A percentile compares a stretch with the other conserved stretches of the same genome.
These are phyloP conservation scores for Octopus bimaculoides DNA, from an alignment of 1,140 invertebrate species.

Conservation along the genomic window DNA sequence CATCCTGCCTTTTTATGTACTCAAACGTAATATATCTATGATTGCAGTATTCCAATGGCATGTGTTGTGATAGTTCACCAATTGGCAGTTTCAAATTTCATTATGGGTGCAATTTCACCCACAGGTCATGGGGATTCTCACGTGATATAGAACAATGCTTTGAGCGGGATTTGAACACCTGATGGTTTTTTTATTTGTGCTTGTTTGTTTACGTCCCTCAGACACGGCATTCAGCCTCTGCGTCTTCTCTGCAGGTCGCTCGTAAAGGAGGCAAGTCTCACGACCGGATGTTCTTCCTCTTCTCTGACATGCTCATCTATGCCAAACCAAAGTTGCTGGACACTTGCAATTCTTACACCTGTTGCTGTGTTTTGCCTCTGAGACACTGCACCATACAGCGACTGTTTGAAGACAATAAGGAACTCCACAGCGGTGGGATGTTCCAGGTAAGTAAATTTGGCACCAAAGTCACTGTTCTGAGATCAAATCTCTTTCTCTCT, in stretches of 20 bases:
- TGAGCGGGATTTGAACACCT: too few relatives aligned
- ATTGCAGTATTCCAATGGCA: too few relatives aligned
- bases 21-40: too few relatives aligned
- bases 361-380: conserved; percentile 55
- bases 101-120: too few relatives aligned
- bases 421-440: conserved; percentile 38
- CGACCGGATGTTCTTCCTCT: conserved; percentile 57
- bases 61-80: too few relatives aligned
- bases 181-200: too few relatives aligned
- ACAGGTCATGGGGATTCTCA: too few relatives aligned
- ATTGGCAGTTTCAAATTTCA: too few relatives aligned
- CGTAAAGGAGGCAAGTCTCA: conserved; percentile 47
- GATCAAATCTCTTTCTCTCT: not conserved
- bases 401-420: conserved; percentile 36
- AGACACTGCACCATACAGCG: conserved; percentile 51
- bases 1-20: too few relatives aligned
- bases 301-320: conserved; percentile 58
- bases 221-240: not conserved
- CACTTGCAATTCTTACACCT: conserved; percentile 45
- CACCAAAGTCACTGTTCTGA: not conserved
- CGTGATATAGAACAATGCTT: too few relatives aligned
- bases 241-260: conserved; percentile 52
- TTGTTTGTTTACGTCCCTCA: too few relatives aligned
- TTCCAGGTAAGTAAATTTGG: conserved; percentile 39
- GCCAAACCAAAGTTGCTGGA: conserved; percentile 53